Percentiles rank a stretch among this genome's conserved stretches.
Conservation (phyloP, 2,888 invertebrate genomes). For the Dasypolia templi region DNA sequence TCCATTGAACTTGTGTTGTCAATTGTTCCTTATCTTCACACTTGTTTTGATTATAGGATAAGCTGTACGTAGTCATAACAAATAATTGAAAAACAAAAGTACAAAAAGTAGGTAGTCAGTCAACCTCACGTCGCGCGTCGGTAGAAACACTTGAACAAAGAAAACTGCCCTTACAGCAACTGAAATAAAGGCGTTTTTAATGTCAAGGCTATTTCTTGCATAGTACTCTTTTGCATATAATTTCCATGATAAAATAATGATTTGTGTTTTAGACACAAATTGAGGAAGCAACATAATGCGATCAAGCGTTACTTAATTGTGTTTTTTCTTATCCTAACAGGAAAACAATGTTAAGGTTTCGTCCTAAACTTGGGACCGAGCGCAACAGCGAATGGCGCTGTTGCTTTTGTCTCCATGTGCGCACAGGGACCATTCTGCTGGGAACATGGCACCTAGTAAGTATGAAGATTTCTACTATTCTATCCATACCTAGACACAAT, state of each 20-base stretch:
- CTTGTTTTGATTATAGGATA: conserved; percentile 22
- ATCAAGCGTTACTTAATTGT: background rate
- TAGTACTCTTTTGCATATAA: background rate
- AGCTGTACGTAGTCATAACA: background rate
- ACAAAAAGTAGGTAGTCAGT: background rate
- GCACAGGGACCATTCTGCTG: conserved; percentile 94
- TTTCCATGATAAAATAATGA: background rate
- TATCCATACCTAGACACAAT: background rate
- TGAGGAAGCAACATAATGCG: background rate
- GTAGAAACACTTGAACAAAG: background rate
- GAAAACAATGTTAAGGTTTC: conserved; percentile 90
- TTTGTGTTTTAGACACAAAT: too few relatives aligned
- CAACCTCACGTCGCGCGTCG: too few relatives aligned
- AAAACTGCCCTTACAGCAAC: background rate
- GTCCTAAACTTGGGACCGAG: conserved; percentile 92
- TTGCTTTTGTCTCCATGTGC: conserved; percentile 95
- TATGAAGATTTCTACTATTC: conserved; percentile 47
- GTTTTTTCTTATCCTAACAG: conserved; percentile 43
- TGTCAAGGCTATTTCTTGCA: background rate
- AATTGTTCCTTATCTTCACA: conserved; percentile 18
- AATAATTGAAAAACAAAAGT: background rate
- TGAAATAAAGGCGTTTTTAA: background rate
- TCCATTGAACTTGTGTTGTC: conserved; percentile 31
- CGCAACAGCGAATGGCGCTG: conserved; percentile 94
- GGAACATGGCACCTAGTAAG: conserved; percentile 96